Evolutionary conservation across 1,140 invertebrate species (phyloP), one percentile per base, ranked within the genome.

Genomic region (Lerema accius): DNA sequence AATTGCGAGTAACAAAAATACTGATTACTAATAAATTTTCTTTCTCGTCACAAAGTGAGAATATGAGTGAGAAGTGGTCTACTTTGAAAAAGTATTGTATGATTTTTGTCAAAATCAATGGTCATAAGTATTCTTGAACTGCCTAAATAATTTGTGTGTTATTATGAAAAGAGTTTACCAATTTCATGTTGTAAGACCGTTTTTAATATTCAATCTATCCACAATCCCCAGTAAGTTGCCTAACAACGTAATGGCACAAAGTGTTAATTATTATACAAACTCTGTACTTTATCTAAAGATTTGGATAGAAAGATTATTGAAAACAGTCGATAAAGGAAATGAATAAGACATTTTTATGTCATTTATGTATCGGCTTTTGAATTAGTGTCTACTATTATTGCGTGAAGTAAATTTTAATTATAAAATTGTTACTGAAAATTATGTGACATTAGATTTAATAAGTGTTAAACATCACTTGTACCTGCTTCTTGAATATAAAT

Each of bases 401-500:
- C 19, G 26, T 43, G 19, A 45, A 13, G 26, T 45, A 17, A 69
- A 55, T 39, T 58, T 60, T 53, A 40, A 50, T 42, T 39, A 69
- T 42, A 59, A 64, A 63, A 48, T 77, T 69, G 67, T 67, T 71
- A 58, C 53, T 69, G 55, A 65, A 69, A 71, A 68, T 72, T 84
- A 74, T 77, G 42, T 71, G 63, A 69, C 53, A 64, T 78, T 79
- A 83, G 67, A 63, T 76, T 76, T 77, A 80, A 61, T 90, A 84
- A 84, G 75, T 83, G 80, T 90, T 86, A 81, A 81, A 86, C 84
- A 88, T 90, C 83, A 90, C 80, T 83, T 83, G 87, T 90, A 90
- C 87, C 87, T 89, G 86, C 86, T 88, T 88, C 82, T 73, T 84
- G 71, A 81, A 76, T 79, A 87, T 82, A 76, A 81, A 88, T 88